Conservation (phyloP, 1,140 invertebrate genomes). For the Tetragonula clypearis region DNA sequence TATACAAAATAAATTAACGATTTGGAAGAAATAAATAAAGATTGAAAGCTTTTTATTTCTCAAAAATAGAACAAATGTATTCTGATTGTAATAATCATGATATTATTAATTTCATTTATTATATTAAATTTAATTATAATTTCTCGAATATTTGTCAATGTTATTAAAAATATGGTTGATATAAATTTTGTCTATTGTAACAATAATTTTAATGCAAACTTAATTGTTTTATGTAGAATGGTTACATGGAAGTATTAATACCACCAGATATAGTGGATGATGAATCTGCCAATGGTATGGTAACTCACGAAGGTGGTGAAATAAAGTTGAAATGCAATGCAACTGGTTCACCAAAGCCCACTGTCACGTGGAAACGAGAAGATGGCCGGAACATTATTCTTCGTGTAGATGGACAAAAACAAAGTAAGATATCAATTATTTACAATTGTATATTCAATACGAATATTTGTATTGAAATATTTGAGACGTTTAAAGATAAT, state of each 20-base stretch:
- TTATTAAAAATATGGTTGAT: too few relatives aligned
- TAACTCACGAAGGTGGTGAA: conserved; percentile 87
- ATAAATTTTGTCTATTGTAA: too few relatives aligned
- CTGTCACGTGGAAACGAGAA: conserved; percentile 90
- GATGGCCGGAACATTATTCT: conserved; percentile 88
- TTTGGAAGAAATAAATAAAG: too few relatives aligned
- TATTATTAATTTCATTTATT: neutral
- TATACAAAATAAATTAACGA: too few relatives aligned
- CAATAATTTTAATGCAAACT: neutral
- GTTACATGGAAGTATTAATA: conserved; percentile 90
- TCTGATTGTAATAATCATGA: neutral
- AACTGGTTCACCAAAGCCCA: conserved; percentile 90
- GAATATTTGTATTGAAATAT: too few relatives aligned
- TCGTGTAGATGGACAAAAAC: conserved; percentile 86
- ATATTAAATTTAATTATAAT: neutral
- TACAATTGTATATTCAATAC: neutral
- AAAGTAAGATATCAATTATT: conserved; percentile 80
- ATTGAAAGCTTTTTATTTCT: neutral
- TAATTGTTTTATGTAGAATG: conserved; percentile 84
- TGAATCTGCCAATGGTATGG: conserved; percentile 76
- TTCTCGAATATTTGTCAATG: too few relatives aligned
- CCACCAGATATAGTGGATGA: conserved; percentile 91
- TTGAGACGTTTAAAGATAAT: neutral
- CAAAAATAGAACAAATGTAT: neutral
- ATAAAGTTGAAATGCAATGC: conserved; percentile 90